These are phyloP conservation scores for Meliscaeva auricollis DNA, from an alignment of 2,888 invertebrate species.

Conservation along the genomic window DNA sequence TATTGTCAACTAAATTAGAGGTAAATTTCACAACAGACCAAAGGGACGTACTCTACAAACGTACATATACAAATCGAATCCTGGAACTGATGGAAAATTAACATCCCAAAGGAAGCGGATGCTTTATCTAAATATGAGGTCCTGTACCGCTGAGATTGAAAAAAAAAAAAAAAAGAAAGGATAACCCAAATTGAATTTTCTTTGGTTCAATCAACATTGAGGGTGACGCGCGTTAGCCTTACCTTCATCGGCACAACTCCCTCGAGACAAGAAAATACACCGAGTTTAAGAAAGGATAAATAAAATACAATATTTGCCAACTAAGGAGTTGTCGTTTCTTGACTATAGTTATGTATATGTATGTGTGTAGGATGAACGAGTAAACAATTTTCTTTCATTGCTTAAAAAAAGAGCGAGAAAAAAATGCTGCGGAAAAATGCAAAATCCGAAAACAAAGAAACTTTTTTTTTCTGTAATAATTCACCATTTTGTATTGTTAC, in stretches of 20 bases:
- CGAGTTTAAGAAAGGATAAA: constrained; percentile 48
- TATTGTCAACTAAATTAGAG: constrained; percentile 73
- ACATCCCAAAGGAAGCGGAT: constrained; percentile 73
- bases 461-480: constrained; percentile 20
- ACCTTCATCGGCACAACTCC: constrained; percentile 53
- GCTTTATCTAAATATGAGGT: constrained; percentile 66
- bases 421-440: constrained; percentile 11
- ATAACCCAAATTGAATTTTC: constrained; percentile 75
- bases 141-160: constrained; percentile 9
- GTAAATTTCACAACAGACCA: constrained; percentile 70
- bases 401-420: not conserved
- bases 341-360: not conserved
- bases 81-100: constrained; percentile 72
- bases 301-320: constrained; percentile 42
- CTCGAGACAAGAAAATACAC: constrained; percentile 56
- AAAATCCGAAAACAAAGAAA: constrained; percentile 35
- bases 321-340: constrained; percentile 43
- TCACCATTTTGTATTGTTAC: constrained; percentile 7
- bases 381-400: constrained; percentile 18
- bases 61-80: constrained; percentile 62
- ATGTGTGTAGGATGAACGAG: not conserved
- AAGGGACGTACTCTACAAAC: constrained; percentile 38
- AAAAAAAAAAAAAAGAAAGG: constrained; percentile 51
- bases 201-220: constrained; percentile 72
- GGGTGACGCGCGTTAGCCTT: constrained; percentile 74